Conservation (phyloP, 2,797 vertebrate genomes). For the Coregonus sp. region DNA sequence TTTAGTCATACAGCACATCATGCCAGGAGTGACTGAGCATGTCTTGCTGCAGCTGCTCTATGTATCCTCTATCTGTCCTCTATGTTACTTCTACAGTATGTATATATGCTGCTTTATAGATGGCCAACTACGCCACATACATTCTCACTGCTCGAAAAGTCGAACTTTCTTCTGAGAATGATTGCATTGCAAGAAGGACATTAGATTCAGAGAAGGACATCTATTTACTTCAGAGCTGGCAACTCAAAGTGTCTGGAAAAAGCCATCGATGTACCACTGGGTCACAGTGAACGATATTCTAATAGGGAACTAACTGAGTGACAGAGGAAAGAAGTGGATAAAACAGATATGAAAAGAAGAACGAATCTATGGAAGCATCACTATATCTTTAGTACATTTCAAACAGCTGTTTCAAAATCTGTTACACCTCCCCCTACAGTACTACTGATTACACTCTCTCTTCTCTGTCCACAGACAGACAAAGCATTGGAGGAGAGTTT, state of each 20-base stretch:
- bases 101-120: slow-evolving; percentile 40
- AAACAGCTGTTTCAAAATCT: slow-evolving; percentile 34
- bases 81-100: not conserved
- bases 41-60: slow-evolving; percentile 34
- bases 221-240: slow-evolving; percentile 52
- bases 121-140: slow-evolving; percentile 36
- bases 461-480: slow-evolving; percentile 31
- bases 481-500: slow-evolving; percentile 26
- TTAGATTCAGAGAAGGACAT: slow-evolving; percentile 55
- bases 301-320: slow-evolving; percentile 27
- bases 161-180: slow-evolving; percentile 54
- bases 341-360: slow-evolving; percentile 32
- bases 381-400: slow-evolving; percentile 29
- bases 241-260: slow-evolving; percentile 59
- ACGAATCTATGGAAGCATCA: slow-evolving; percentile 25
- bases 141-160: slow-evolving; percentile 39
- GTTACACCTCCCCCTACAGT: not conserved
- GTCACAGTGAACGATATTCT: slow-evolving; percentile 41
- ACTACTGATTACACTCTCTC: slow-evolving; percentile 1
- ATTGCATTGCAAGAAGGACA: slow-evolving; percentile 61
- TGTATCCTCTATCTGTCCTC: slow-evolving; percentile 42
- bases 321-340: slow-evolving; percentile 49
- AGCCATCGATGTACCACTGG: slow-evolving; percentile 37
- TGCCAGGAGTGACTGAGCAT: slow-evolving; percentile 58
- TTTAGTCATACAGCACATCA: slow-evolving; percentile 30